These are phyloP conservation scores for Apodemus sylvaticus DNA, from an alignment of 2,113 vertebrate genomes.

Conservation along the genomic window DNA sequence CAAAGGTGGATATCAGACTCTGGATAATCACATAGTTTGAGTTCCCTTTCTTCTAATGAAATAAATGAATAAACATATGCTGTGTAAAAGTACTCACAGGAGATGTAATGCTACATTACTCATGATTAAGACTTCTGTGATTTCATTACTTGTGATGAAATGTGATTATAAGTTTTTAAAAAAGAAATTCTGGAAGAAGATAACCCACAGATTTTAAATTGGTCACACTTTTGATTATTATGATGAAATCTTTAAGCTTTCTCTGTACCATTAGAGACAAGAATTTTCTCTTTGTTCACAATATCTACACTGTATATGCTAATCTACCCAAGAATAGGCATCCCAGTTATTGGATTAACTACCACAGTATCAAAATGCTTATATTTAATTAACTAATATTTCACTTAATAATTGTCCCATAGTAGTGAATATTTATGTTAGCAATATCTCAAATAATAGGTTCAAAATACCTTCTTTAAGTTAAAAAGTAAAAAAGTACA, in stretches of 20 bases:
- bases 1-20: neutral
- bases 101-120: neutral
- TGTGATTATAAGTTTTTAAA: neutral
- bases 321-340: neutral
- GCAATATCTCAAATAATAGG: neutral
- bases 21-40: neutral
- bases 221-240: neutral
- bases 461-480: neutral
- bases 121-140: neutral
- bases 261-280: neutral
- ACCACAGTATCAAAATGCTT: neutral
- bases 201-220: neutral
- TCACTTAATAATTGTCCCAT: neutral
- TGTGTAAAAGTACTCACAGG: neutral
- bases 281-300: neutral
- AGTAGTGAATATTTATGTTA: neutral
- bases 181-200: neutral
- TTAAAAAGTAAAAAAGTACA: neutral
- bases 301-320: neutral
- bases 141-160: neutral
- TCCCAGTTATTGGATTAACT: neutral
- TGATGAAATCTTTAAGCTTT: neutral
- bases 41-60: slow-evolving; percentile 15
- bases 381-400: neutral
- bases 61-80: neutral